Percentiles rank a stretch among this genome's conserved stretches.
Conservation (phyloP, 2,113 vertebrate species). For the Passer montanus region DNA sequence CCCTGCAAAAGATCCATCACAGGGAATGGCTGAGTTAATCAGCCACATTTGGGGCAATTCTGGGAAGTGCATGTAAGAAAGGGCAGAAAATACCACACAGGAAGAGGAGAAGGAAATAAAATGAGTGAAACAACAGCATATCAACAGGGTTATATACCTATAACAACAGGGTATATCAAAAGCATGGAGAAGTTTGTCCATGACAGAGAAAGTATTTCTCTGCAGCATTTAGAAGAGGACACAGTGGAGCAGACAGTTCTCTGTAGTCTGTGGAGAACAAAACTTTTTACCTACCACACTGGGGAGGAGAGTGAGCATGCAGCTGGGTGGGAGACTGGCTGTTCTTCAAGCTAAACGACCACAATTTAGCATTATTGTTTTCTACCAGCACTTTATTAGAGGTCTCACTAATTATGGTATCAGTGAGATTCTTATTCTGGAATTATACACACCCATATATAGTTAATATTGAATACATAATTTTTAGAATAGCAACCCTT, state of each 20-base stretch:
- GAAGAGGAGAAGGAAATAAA: not conserved
- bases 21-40: not conserved
- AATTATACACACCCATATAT: not conserved
- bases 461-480: not conserved
- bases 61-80: not conserved
- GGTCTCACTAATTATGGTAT: not conserved
- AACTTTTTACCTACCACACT: not conserved
- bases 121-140: not conserved
- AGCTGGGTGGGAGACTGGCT: not conserved
- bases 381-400: not conserved
- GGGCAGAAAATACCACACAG: not conserved
- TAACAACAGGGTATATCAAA: not conserved
- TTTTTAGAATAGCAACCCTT: not conserved
- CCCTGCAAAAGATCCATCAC: not conserved
- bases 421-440: not conserved
- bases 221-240: not conserved
- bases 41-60: no score
- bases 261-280: not conserved
- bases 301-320: fast-evolving
- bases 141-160: no score
- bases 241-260: not conserved
- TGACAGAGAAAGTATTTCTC: not conserved
- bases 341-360: not conserved
- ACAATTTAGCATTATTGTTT: not conserved
- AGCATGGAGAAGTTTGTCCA: not conserved